These are phyloP conservation scores for Micronycteris hirsuta DNA, from an alignment of 2,113 vertebrate species.

Conservation along the genomic window DNA sequence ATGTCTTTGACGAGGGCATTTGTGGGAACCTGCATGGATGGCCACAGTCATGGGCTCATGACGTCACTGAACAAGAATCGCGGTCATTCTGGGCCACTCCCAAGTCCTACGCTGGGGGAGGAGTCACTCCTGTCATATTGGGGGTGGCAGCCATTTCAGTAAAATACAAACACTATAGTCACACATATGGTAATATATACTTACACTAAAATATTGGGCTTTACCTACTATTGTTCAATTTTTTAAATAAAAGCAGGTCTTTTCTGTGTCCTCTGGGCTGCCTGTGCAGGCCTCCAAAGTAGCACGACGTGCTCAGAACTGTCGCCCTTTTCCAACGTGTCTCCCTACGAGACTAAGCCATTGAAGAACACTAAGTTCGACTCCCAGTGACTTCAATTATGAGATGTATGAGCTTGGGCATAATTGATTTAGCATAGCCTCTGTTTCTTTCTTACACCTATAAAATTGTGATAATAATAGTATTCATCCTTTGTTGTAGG, in stretches of 20 bases:
- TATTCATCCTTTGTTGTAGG: background rate
- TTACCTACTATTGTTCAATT: background rate
- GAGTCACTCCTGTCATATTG: background rate
- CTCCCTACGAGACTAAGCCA: background rate
- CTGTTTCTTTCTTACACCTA: conserved; percentile 68
- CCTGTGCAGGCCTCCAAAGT: background rate
- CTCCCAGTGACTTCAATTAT: conserved; percentile 12
- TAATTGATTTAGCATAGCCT: background rate
- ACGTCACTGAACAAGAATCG: background rate
- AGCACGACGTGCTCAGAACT: background rate
- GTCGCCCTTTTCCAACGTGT: background rate
- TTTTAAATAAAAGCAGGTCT: background rate
- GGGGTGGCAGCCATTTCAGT: background rate
- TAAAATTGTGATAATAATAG: conserved; percentile 40
- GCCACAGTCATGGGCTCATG: background rate
- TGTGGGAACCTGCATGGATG: background rate
- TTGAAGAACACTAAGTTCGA: background rate
- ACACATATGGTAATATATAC: background rate
- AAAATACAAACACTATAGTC: background rate
- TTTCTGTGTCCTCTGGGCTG: background rate
- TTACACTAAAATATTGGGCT: background rate
- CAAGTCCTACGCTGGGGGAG: too few relatives aligned
- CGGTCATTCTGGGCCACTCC: background rate
- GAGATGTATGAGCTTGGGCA: conserved; percentile 40
- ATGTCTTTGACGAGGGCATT: background rate